These are phyloP conservation scores for Jaculus jaculus DNA, from an alignment of 2,113 vertebrate genomes.

Conservation along the genomic window DNA sequence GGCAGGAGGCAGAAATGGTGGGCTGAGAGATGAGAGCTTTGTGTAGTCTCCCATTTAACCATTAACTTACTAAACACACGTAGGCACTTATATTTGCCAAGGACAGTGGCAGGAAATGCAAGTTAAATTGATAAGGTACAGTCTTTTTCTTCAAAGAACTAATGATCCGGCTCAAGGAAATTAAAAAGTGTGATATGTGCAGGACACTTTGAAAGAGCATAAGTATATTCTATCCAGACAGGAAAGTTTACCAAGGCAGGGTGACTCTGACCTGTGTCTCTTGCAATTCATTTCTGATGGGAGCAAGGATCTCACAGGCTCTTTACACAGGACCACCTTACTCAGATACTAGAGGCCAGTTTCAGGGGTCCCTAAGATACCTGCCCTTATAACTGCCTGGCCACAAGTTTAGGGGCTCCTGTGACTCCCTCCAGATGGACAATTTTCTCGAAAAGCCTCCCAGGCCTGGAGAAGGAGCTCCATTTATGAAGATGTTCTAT, in stretches of 20 bases:
- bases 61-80: background rate
- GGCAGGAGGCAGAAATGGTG: background rate
- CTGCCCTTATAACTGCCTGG: background rate
- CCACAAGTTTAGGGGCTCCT: background rate
- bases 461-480: background rate
- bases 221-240: background rate
- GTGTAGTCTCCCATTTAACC: background rate
- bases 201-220: background rate
- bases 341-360: background rate
- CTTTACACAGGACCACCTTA: no score
- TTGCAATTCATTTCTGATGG: background rate
- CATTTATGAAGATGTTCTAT: background rate
- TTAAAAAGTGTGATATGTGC: background rate
- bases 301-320: background rate
- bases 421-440: background rate
- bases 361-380: background rate
- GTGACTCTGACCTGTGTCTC: background rate
- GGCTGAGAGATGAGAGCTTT: background rate
- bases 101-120: background rate
- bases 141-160: conserved; percentile 18
- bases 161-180: background rate
- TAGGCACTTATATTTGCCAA: background rate
- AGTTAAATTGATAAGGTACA: background rate
- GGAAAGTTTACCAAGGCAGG: background rate
- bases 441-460: background rate